A percentile compares a stretch with the other conserved stretches of the same genome.
phyloP scores from a whole-genome alignment of 2,888 invertebrate species.

The Zaprionus lineosus region DNA sequence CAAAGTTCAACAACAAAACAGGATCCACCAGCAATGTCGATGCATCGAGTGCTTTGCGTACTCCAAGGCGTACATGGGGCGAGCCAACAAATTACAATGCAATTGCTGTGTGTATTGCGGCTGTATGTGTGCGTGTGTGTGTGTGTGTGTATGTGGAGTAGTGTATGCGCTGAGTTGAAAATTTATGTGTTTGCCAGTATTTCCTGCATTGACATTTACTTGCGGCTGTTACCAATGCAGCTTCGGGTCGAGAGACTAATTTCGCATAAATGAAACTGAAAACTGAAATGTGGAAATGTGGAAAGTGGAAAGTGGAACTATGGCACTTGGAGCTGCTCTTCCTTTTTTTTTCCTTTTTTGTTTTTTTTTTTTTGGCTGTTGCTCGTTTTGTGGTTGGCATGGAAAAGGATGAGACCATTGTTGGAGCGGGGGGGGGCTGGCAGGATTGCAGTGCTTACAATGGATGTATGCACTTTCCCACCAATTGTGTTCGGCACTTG shows the following conservation, averaged over 20 bases:
- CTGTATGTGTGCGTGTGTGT: conserved; percentile 2
- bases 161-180: conserved; percentile 25
- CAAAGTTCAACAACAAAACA: conserved; percentile 7
- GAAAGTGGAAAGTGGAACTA: conserved; percentile 10
- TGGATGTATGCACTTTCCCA: conserved; percentile 39
- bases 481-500: conserved; percentile 50
- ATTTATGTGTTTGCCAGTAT: conserved; percentile 62
- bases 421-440: too few species aligned
- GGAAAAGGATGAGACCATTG: too few species aligned
- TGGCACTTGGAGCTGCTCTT: conserved; percentile 24
- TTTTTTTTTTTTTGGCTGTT: too few species aligned
- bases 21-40: conserved; percentile 21
- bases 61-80: conserved; percentile 31
- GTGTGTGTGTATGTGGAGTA: conserved; percentile 11
- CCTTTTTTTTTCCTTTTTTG: too few species aligned
- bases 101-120: conserved; percentile 40
- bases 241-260: conserved; percentile 34
- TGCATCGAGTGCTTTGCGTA: conserved; percentile 42
- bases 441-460: conserved; percentile 9
- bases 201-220: conserved; percentile 74
- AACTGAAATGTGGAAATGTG: conserved; percentile 6
- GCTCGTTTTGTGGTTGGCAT: too few species aligned
- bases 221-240: conserved; percentile 65
- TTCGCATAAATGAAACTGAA: conserved; percentile 49
- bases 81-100: conserved; percentile 68